A percentile compares a stretch with the other conserved stretches of the same genome.
Evolutionary conservation across 2,888 invertebrate species (phyloP).

Genomic region (Xanthorhoe spadicearia): DNA sequence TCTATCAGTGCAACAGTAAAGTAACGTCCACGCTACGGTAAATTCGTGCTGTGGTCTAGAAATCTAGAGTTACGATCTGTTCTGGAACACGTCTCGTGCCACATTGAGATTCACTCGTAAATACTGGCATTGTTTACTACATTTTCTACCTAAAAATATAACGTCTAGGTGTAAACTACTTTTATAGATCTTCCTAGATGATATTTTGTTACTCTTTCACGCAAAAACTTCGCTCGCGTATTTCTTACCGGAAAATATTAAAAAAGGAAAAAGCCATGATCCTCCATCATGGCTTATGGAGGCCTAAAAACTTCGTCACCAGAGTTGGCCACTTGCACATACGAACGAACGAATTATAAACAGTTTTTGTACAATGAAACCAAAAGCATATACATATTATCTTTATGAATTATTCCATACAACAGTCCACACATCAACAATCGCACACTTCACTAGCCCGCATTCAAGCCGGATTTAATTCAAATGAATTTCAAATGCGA

Average conservation of each 20-base stretch:
- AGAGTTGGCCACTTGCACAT: no score
- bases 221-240: no score
- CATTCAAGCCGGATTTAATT: constrained; percentile 20
- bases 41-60: constrained; percentile 61
- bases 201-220: no score
- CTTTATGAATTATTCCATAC: not conserved
- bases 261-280: no score
- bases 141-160: constrained; percentile 7
- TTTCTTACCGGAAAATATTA: no score
- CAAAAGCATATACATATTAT: no score
- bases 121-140: constrained; percentile 33
- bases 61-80: constrained; percentile 68
- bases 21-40: constrained; percentile 54
- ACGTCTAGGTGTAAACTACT: not conserved
- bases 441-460: constrained; percentile 14
- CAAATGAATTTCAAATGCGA: constrained; percentile 23
- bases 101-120: constrained; percentile 44
- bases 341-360: no score
- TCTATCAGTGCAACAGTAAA: constrained; percentile 30
- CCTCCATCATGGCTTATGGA: no score
- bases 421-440: constrained; percentile 10
- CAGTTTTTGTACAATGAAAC: no score
- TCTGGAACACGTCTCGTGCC: constrained; percentile 60
- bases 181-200: not conserved
- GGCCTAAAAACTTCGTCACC: no score